Conservation (phyloP, 2,797 vertebrate species). For the Leuciscus waleckii region DNA sequence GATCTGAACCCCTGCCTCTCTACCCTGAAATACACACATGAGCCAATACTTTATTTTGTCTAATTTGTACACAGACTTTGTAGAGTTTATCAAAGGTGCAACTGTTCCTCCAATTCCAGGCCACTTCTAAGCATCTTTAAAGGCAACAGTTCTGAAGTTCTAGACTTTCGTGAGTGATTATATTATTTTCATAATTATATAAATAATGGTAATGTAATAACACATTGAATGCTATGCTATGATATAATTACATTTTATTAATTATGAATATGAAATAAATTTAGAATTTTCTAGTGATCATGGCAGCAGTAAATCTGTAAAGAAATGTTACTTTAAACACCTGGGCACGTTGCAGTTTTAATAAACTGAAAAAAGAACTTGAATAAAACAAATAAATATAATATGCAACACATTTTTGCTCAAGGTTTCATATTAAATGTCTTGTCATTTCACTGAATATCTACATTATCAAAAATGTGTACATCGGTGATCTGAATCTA, state of each 20-base stretch:
- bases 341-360: background rate
- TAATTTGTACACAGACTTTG: background rate
- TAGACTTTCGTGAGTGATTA: background rate
- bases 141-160: background rate
- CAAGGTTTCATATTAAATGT: no score
- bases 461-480: background rate
- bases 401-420: background rate
- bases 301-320: background rate
- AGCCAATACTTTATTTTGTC: background rate
- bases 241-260: background rate
- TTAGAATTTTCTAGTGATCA: background rate
- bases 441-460: background rate
- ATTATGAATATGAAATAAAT: background rate
- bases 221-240: background rate
- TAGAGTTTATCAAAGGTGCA: slow-evolving; percentile 1
- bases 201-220: background rate
- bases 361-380: background rate
- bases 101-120: background rate
- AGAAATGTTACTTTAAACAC: background rate
- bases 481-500: background rate
- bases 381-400: background rate
- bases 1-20: slow-evolving; percentile 83
- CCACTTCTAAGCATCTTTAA: background rate
- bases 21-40: slow-evolving; percentile 79
- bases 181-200: background rate